These are phyloP conservation scores for Mirounga angustirostris DNA, from an alignment of 2,113 vertebrate genomes.

Conservation along the genomic window DNA sequence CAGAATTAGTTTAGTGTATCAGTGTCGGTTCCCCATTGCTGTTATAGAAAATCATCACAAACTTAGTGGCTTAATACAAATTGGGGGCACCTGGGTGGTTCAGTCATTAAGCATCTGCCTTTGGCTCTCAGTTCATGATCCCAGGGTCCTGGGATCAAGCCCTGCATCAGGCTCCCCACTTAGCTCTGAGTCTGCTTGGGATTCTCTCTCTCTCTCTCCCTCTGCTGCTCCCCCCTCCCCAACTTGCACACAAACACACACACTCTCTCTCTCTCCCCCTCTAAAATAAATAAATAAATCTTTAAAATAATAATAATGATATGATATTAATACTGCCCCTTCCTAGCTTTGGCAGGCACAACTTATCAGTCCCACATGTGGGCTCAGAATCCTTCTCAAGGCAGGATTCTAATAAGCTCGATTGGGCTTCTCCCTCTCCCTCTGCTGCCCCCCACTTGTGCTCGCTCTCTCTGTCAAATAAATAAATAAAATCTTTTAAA, in stretches of 20 bases:
- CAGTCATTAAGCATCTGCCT: no score
- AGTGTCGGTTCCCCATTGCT: background rate
- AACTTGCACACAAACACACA: background rate
- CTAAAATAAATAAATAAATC: background rate
- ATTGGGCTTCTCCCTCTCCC: no score
- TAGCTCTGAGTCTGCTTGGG: background rate
- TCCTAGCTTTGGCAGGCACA: background rate
- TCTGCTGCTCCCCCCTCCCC: background rate
- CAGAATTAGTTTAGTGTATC: background rate
- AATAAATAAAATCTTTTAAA: background rate
- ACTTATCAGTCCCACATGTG: conserved; percentile 45
- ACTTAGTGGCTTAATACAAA: background rate
- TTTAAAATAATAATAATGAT: background rate
- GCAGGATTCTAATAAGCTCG: background rate
- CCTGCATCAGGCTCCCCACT: background rate
- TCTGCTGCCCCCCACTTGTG: no score
- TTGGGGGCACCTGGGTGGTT: no score
- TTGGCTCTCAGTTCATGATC: background rate
- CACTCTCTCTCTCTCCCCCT: background rate
- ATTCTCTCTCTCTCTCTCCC: background rate
- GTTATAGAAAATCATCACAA: background rate
- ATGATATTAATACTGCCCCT: background rate
- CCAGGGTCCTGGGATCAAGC: background rate
- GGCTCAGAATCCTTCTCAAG: background rate
- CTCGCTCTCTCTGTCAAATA: no score